A percentile compares a stretch with the other conserved stretches of the same genome.
These are phyloP conservation scores for Rallus limicola DNA, from an alignment of 2,113 vertebrate genomes.

Conservation along the genomic window DNA sequence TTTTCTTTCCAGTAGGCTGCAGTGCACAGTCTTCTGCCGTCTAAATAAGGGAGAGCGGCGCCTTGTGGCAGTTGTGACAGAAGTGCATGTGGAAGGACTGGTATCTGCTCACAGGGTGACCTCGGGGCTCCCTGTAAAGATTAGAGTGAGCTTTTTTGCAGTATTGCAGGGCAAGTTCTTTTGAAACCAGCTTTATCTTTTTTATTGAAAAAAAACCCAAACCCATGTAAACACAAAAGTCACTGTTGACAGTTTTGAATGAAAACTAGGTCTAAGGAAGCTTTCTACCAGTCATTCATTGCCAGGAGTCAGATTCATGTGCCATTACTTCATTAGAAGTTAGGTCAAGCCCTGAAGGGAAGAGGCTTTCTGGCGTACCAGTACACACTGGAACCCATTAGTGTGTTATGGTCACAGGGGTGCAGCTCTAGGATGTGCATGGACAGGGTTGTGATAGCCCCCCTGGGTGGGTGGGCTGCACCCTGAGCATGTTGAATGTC, in stretches of 20 bases:
- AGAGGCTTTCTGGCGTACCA: background rate
- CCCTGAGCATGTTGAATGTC: rapidly evolving
- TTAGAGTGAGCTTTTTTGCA: background rate
- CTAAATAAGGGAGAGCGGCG: background rate
- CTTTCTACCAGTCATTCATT: conserved; percentile 59
- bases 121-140: background rate
- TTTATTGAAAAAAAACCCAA: rapidly evolving
- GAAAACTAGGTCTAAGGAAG: background rate
- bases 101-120: background rate
- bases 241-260: background rate
- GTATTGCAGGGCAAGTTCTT: background rate
- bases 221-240: background rate
- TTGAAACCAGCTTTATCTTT: background rate
- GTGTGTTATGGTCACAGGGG: rapidly evolving
- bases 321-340: conserved; percentile 37
- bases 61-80: background rate
- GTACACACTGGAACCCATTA: rapidly evolving
- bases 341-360: background rate
- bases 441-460: background rate
- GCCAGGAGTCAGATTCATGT: conserved; percentile 9
- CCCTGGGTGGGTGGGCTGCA: background rate
- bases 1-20: background rate
- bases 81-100: background rate
- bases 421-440: background rate
- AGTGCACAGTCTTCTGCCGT: background rate